Base-by-base conservation (phyloP, 2,888 invertebrate genomes). In the Heteromyza rotundicornis region DNA sequence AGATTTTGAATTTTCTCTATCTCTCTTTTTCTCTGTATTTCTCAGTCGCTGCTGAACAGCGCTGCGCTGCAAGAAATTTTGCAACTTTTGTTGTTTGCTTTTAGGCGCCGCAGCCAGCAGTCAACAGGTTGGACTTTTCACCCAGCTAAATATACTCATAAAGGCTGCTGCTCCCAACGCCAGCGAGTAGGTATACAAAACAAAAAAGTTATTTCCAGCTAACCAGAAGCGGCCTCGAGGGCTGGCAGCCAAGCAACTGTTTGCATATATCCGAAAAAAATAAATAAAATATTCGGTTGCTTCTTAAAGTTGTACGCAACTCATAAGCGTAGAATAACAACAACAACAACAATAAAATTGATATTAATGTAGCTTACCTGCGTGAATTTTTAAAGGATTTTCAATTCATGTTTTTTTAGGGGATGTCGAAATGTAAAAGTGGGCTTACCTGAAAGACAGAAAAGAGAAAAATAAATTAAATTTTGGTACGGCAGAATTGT, bases 41-140 rank as follows among this genome's bases (percentile, higher is more conserved):
- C 27, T 27, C 27, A 53, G 24, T 10, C 19, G 53, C 35, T 27
- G 27, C 16, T 14, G 2, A 8, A 24, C 10, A 53, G 27, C 50
- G 51, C 51, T 51, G 24, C 27, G 8, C 27, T n/a, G n/a, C n/a
- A n/a, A 27, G 27, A 27, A 27, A 23, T 36, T 57, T 1, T 2
- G n/a, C 14, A 23, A 51, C 62, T 67, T 62, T 63, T 67, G 66
- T 62, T 73, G 71, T 68, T 66, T 69, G 68, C 70, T 68, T 71
- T 74, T 68, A 71, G 72, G 68, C 71, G 66, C 60, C 63, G 62
- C 47, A 60, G 50, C 55, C 47, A 63, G 53, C 35, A 69, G 66
- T 75, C 77, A 77, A 77, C 77, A 77, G 77, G 77, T 77, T 76
- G 72, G 71, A 68, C 55, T 59, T 32, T 60, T 62, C 59, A 52